Conservation (phyloP, 2,113 vertebrate species). For the Muntiacus reevesi region DNA sequence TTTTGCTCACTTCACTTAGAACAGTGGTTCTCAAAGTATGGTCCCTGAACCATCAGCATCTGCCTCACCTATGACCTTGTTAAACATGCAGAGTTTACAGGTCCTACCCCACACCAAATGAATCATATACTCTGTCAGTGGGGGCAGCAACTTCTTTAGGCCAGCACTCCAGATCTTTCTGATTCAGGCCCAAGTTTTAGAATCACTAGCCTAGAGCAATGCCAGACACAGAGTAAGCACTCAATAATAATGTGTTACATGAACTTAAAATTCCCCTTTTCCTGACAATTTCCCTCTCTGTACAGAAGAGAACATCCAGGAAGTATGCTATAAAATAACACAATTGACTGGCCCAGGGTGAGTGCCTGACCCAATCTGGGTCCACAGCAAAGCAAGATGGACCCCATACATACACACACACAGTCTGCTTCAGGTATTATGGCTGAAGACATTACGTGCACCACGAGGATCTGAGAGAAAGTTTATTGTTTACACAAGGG, state of each 20-base stretch:
- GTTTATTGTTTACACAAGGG: neutral
- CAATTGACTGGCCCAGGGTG: neutral
- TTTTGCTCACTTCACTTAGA: neutral
- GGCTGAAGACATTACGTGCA: neutral
- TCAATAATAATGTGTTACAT: neutral
- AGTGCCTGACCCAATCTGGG: neutral
- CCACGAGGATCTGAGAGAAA: neutral
- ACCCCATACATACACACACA: neutral
- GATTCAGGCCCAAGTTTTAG: neutral
- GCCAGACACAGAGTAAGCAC: neutral
- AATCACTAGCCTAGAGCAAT: neutral
- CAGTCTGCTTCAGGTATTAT: neutral
- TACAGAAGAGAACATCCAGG: neutral
- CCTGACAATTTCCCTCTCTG: neutral
- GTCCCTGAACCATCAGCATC: neutral
- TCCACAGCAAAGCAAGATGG: neutral
- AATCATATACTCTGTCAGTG: neutral
- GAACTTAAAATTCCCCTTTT: neutral
- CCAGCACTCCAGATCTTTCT: neutral
- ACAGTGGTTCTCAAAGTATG: neutral
- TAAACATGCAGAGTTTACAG: neutral
- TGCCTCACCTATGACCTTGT: neutral
- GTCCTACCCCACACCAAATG: neutral
- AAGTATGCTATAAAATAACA: neutral
- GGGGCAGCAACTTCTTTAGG: neutral